A percentile compares a stretch with the other conserved stretches of the same genome.
Evolutionary conservation across 2,113 vertebrate species (phyloP).

Genomic region (Chrysochloris asiatica): DNA sequence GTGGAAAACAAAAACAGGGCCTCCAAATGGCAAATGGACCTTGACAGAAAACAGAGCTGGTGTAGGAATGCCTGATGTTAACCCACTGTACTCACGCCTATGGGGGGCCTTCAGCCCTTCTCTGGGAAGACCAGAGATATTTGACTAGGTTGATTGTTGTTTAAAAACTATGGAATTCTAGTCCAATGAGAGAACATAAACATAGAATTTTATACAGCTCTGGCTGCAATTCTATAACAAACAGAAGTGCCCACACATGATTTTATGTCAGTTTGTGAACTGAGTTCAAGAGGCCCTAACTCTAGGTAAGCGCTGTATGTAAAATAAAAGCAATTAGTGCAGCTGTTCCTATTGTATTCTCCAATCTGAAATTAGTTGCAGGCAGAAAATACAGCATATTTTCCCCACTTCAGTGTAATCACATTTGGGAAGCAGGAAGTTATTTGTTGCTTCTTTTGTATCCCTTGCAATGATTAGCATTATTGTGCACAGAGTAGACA

Average conservation of each 20-base stretch:
- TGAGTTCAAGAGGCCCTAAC: constrained; percentile 61
- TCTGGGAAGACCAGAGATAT: not conserved
- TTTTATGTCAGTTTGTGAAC: constrained; percentile 60
- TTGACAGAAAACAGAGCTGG: constrained; percentile 25
- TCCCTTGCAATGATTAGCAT: not conserved
- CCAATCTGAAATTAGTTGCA: constrained; percentile 48
- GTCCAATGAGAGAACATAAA: constrained; percentile 47
- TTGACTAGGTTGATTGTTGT: constrained; percentile 24
- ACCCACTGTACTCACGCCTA: not conserved
- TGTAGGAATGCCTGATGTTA: not conserved
- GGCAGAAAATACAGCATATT: constrained; percentile 41
- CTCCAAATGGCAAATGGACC: constrained; percentile 37
- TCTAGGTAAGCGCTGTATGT: constrained; percentile 39
- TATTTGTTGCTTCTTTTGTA: constrained; percentile 46
- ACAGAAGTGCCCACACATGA: constrained; percentile 34
- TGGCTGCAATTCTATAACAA: constrained; percentile 40
- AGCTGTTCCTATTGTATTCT: constrained; percentile 59
- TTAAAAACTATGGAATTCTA: constrained; percentile 38
- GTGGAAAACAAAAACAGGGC: constrained; percentile 37
- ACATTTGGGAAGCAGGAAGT: constrained; percentile 39
- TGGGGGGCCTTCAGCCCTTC: not conserved
- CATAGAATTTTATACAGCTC: constrained; percentile 40
- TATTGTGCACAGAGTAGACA: not conserved
- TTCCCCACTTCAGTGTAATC: constrained; percentile 56
- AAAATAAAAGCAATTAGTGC: constrained; percentile 68